Conservation (phyloP, 2,113 vertebrate species). For the Canis aureus region DNA sequence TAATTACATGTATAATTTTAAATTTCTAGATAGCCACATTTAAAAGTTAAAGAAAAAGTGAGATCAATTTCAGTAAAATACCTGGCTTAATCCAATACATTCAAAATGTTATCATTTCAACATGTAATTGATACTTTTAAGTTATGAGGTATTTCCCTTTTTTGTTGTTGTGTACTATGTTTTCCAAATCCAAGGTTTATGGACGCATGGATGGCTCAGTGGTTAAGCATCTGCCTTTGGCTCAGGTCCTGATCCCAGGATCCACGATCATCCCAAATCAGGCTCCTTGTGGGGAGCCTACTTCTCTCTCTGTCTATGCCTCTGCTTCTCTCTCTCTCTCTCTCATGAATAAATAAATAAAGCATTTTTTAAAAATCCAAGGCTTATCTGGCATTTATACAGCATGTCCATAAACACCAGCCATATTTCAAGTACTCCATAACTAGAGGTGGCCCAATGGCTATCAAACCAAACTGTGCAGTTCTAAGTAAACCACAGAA, state of each 20-base stretch:
- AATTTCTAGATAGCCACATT: not conserved
- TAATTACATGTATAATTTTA: not conserved
- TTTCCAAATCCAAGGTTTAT: not conserved
- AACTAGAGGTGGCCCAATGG: not conserved
- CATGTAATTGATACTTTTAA: not conserved
- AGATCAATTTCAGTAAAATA: not conserved
- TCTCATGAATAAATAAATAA: no score
- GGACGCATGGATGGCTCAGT: no score
- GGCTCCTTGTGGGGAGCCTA: no score
- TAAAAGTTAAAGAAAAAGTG: not conserved
- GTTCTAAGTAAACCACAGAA: not conserved
- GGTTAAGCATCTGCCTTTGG: no score
- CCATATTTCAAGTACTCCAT: not conserved
- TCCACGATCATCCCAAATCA: no score
- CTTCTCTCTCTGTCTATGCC: no score
- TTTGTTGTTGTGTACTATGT: not conserved
- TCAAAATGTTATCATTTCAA: not conserved
- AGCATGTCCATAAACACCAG: not conserved
- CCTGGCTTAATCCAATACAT: slow-evolving; percentile 18
- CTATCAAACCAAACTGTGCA: not conserved
- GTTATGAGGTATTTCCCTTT: not conserved
- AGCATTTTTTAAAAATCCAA: not conserved
- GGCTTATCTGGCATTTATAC: not conserved
- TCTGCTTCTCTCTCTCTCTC: no score
- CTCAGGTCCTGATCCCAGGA: no score